Conservation (phyloP, 1,140 invertebrate genomes). For the Nasonia vitripennis region DNA sequence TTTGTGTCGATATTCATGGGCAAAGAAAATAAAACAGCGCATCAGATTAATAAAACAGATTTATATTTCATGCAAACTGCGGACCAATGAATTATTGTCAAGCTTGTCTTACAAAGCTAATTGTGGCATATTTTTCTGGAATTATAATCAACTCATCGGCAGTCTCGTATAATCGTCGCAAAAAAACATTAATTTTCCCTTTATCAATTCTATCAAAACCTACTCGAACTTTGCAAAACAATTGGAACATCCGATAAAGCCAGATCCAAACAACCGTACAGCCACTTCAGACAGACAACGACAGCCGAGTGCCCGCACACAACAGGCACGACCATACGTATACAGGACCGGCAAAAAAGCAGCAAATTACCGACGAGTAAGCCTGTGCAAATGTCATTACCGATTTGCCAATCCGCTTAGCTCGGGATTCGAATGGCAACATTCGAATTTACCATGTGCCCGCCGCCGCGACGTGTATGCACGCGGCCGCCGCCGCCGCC, state of each 20-base stretch:
- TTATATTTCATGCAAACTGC: too few species aligned
- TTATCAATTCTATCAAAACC: too few species aligned
- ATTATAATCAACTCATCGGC: too few species aligned
- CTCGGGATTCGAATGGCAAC: constrained; percentile 20
- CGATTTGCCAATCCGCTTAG: constrained; percentile 16
- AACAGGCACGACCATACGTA: not conserved
- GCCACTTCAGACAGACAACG: not conserved
- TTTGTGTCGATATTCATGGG: too few species aligned
- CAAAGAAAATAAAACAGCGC: too few species aligned
- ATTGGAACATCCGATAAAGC: not conserved
- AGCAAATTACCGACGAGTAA: constrained; percentile 11
- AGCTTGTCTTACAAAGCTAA: too few species aligned
- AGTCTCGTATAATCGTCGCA: too few species aligned
- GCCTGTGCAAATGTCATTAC: constrained; percentile 24
- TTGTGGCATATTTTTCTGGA: too few species aligned
- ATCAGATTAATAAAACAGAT: too few species aligned
- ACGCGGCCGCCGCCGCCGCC: not conserved
- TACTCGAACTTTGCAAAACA: not conserved
- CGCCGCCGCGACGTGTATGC: too few species aligned
- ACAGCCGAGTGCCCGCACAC: not conserved
- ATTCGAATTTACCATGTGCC: constrained; percentile 28
- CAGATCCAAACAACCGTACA: not conserved
- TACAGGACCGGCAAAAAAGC: not conserved
- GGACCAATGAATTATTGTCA: too few species aligned
- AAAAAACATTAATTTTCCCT: too few species aligned